Evolutionary conservation across 2,888 invertebrate genomes (phyloP).

Genomic region (Axea sp.): DNA sequence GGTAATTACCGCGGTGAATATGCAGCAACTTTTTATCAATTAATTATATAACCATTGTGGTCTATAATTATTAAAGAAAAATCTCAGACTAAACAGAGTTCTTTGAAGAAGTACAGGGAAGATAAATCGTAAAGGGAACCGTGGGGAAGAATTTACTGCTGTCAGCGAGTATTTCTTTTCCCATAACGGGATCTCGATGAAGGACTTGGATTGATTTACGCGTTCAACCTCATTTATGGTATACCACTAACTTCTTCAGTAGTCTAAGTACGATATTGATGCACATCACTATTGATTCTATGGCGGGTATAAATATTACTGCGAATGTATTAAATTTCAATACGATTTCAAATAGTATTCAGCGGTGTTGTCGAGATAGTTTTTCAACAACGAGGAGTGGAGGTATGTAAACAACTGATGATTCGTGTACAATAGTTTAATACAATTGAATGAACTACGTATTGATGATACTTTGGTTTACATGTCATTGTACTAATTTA

Average conservation of each 20-base stretch:
- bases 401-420: too few species aligned
- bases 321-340: slow-evolving; percentile 21
- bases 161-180: slow-evolving; percentile 59
- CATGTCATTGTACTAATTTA: too few species aligned
- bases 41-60: slow-evolving; percentile 61
- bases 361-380: too few species aligned
- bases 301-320: slow-evolving; percentile 4
- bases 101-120: slow-evolving; percentile 37
- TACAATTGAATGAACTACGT: too few species aligned
- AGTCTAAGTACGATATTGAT: slow-evolving; percentile 32
- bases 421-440: too few species aligned
- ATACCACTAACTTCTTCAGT: slow-evolving; percentile 47
- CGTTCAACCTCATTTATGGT: slow-evolving; percentile 57
- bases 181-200: slow-evolving; percentile 56
- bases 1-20: slow-evolving; percentile 39
- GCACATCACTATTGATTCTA: slow-evolving; percentile 16
- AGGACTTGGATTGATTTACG: slow-evolving; percentile 60
- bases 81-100: slow-evolving; percentile 50
- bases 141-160: slow-evolving; percentile 57
- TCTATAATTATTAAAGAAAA: slow-evolving; percentile 60
- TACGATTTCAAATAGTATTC: background rate
- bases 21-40: slow-evolving; percentile 59
- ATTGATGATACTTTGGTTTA: too few species aligned
- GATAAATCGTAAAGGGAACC: slow-evolving; percentile 55
- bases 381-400: too few species aligned